These are phyloP conservation scores for Bunonema sp. DNA, from an alignment of 2,888 invertebrate genomes.

Conservation along the genomic window DNA sequence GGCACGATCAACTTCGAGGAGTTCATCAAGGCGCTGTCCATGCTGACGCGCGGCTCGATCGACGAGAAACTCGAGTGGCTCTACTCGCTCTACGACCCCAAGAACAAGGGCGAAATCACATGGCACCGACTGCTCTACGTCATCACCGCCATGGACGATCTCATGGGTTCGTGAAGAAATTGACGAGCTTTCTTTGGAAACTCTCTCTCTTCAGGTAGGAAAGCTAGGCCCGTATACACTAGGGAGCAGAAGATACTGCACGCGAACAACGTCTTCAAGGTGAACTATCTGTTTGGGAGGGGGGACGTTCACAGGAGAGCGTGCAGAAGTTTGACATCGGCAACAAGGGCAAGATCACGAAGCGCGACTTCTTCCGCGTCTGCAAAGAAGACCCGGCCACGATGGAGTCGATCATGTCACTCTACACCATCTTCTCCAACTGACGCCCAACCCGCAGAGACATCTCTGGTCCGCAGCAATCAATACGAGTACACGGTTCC, in stretches of 20 bases:
- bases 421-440: conserved; percentile 29
- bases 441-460: too few species aligned
- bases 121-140: conserved; percentile 33
- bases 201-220: conserved; percentile 20
- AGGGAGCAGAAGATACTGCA: conserved; percentile 18
- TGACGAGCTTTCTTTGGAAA: background rate
- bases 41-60: conserved; percentile 27
- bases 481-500: too few species aligned
- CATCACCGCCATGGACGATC: conserved; percentile 32
- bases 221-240: conserved; percentile 15
- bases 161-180: conserved; percentile 26
- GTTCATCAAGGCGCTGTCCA: conserved; percentile 29
- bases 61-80: conserved; percentile 36
- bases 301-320: background rate
- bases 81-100: conserved; percentile 34
- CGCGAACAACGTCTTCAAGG: conserved; percentile 19
- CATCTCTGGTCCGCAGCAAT: too few species aligned
- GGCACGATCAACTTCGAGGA: conserved; percentile 14
- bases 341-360: conserved; percentile 22
- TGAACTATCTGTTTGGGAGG: conserved; percentile 3
- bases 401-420: conserved; percentile 20
- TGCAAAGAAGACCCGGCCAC: conserved; percentile 26
- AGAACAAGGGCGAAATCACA: conserved; percentile 22
- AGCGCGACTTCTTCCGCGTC: conserved; percentile 24
- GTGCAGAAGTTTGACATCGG: conserved; percentile 31